Evolutionary conservation across 2,888 invertebrate species (phyloP).

Genomic region (Cyaniris semiargus): DNA sequence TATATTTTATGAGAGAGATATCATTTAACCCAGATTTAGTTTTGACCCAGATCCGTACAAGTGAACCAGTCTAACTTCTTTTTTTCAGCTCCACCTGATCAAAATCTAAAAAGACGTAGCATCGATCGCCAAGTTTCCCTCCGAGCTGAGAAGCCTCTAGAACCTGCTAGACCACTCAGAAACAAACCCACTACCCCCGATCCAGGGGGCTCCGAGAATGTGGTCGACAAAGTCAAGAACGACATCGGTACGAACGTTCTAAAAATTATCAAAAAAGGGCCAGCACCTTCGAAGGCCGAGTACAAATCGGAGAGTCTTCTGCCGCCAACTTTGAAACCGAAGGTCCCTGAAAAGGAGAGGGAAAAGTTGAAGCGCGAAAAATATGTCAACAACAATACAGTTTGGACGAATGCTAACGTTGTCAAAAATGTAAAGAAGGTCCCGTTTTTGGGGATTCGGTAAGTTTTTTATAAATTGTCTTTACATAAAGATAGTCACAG

Average conservation of each 20-base stretch:
- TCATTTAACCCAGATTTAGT: too few species aligned
- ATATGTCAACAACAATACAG: slow-evolving; percentile 72
- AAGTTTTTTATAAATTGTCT: slow-evolving; percentile 44
- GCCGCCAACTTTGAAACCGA: slow-evolving; percentile 66
- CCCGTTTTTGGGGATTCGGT: slow-evolving; percentile 55
- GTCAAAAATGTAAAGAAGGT: slow-evolving; percentile 53
- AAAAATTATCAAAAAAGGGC: slow-evolving; percentile 67
- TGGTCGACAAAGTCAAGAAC: slow-evolving; percentile 49
- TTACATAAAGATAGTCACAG: too few species aligned
- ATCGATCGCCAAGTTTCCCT: slow-evolving; percentile 54
- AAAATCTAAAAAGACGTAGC: slow-evolving; percentile 51
- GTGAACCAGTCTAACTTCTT: not conserved
- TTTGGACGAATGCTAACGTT: slow-evolving; percentile 66
- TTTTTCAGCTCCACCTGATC: slow-evolving; percentile 45
- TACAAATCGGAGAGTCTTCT: slow-evolving; percentile 52
- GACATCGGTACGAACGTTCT: slow-evolving; percentile 60
- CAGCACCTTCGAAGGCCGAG: slow-evolving; percentile 52
- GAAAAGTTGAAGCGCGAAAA: slow-evolving; percentile 60
- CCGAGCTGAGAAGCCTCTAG: slow-evolving; percentile 53
- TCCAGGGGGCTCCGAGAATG: slow-evolving; percentile 51
- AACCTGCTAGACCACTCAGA: slow-evolving; percentile 60
- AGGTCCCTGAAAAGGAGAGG: slow-evolving; percentile 53
- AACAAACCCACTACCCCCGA: slow-evolving; percentile 55
- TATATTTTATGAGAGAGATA: too few species aligned
- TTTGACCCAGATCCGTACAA: too few species aligned